These are phyloP conservation scores for Chaenocephalus aceratus DNA, from an alignment of 2,113 vertebrate species.

Conservation along the genomic window DNA sequence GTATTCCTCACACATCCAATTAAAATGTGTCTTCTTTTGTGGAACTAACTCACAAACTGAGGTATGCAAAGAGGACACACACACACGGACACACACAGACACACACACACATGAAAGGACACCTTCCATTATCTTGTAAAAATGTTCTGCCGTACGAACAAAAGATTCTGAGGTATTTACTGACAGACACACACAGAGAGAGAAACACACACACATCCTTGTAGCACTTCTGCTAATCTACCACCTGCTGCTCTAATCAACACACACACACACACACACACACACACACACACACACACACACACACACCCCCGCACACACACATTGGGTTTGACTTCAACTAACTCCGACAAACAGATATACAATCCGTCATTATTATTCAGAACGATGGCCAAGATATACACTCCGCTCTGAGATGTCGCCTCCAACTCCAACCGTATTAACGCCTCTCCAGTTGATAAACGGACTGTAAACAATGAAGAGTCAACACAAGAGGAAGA, in stretches of 20 bases:
- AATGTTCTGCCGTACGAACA: neutral
- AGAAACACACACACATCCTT: neutral
- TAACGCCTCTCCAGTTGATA: no score
- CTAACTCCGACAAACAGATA: no score
- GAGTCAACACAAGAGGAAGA: no score
- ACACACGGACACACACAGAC: no score
- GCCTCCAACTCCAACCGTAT: no score
- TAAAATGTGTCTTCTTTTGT: neutral
- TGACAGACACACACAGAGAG: neutral
- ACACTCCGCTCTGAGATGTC: no score
- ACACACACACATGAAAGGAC: neutral
- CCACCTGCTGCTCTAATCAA: neutral
- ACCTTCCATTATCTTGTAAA: neutral
- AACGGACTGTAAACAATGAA: no score
- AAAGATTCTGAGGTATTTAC: neutral
- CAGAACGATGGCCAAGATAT: no score
- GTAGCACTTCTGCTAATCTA: no score
- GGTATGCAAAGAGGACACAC: neutral
- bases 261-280: slow-evolving; percentile 6
- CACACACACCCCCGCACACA: slow-evolving; percentile 13
- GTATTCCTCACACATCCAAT: neutral
- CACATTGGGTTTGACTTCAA: neutral
- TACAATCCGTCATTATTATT: no score
- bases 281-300: slow-evolving; percentile 2
- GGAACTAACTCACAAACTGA: slow-evolving; percentile 10